phyloP scores from a whole-genome alignment of 2,113 vertebrate genomes.

The Eudorcas thomsonii region DNA sequence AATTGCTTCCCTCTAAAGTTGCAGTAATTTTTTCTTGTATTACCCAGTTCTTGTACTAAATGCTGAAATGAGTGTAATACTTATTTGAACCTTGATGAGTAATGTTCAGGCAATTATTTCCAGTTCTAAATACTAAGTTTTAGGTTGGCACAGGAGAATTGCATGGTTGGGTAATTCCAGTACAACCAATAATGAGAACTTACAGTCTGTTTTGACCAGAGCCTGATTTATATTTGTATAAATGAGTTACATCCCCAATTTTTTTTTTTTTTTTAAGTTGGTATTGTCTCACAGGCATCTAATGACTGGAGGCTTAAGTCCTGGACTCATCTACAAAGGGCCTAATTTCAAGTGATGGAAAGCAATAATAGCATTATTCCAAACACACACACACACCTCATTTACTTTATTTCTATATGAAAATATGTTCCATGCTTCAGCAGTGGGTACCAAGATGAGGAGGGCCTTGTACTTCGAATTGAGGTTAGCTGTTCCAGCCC shows the following conservation, averaged over 20 bases:
- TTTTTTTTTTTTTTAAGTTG: slow-evolving; percentile 21
- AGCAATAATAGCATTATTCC: not conserved
- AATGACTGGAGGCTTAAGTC: not conserved
- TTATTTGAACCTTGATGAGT: slow-evolving; percentile 62
- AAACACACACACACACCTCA: not conserved
- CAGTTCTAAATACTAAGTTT: slow-evolving; percentile 62
- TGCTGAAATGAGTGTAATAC: slow-evolving; percentile 40
- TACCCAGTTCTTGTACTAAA: slow-evolving; percentile 52
- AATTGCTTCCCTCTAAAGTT: slow-evolving; percentile 47
- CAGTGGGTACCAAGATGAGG: not conserved
- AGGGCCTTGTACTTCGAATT: not conserved
- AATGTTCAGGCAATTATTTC: slow-evolving; percentile 64
- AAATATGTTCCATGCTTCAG: not conserved
- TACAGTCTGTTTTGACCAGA: slow-evolving; percentile 34
- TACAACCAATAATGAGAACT: not conserved
- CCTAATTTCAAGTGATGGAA: not conserved
- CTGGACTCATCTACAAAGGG: not conserved
- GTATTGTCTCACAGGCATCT: not conserved
- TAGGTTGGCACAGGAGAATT: slow-evolving; percentile 60
- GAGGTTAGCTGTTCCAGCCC: not conserved
- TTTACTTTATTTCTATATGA: not conserved
- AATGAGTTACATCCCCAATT: not conserved
- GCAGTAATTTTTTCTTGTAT: slow-evolving; percentile 59
- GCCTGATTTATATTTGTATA: slow-evolving; percentile 16
- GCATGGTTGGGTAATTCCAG: slow-evolving; percentile 41